Conservation (phyloP, 92 coral and sea anemone species). For the Heliopora coerulea region DNA sequence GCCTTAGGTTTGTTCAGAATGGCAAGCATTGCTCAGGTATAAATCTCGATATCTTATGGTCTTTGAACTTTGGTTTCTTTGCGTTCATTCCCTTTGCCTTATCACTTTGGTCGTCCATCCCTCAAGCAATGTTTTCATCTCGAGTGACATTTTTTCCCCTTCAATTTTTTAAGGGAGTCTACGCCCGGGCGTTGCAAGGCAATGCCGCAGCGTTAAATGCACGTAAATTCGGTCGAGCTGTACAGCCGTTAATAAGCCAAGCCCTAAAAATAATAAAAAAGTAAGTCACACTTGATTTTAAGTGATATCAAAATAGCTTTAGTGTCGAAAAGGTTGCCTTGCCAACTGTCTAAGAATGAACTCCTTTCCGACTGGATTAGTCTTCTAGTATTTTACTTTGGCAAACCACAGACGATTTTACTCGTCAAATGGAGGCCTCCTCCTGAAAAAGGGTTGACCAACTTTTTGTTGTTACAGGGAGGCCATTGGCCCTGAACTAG, state of each 20-base stretch:
- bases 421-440: too few relatives aligned
- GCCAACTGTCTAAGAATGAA: too few relatives aligned
- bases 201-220: slow-evolving; percentile 95
- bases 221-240: slow-evolving; percentile 50
- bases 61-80: too few relatives aligned
- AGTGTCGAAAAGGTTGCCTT: not conserved
- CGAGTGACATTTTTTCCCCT: too few relatives aligned
- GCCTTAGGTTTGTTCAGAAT: slow-evolving; percentile 77
- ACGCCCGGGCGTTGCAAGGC: slow-evolving; percentile 79
- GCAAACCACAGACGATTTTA: too few relatives aligned
- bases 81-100: too few relatives aligned
- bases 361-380: too few relatives aligned
- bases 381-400: too few relatives aligned
- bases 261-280: slow-evolving; percentile 59
- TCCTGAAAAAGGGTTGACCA: too few relatives aligned
- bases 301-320: not conserved
- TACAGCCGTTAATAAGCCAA: slow-evolving; percentile 67
- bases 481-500: slow-evolving; percentile 7
- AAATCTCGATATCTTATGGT: too few relatives aligned
- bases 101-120: too few relatives aligned
- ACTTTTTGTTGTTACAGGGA: slow-evolving; percentile 9
- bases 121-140: too few relatives aligned
- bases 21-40: slow-evolving; percentile 94
- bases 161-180: slow-evolving; percentile 65
- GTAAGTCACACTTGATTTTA: slow-evolving; percentile 19